phyloP scores from a whole-genome alignment of 1,140 invertebrate genomes.

The Drosophila littoralis region DNA sequence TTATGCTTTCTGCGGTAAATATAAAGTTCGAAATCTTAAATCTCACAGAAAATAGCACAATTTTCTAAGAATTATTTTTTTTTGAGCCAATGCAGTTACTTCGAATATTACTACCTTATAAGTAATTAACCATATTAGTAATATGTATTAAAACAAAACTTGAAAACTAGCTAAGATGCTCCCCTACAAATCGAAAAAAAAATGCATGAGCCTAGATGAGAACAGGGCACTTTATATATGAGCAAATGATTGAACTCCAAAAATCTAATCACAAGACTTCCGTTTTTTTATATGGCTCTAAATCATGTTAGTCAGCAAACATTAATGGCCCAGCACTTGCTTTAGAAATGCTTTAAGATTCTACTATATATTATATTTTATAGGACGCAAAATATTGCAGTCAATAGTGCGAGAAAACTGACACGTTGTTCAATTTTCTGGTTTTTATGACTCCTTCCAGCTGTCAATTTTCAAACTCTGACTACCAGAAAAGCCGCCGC shows the following conservation, averaged over 20 bases:
- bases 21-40: too few species aligned
- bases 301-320: neutral
- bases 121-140: too few species aligned
- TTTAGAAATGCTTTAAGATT: neutral
- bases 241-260: neutral
- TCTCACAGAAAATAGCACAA: too few species aligned
- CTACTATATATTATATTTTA: neutral
- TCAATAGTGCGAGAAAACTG: neutral
- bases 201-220: too few species aligned
- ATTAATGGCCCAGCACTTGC: neutral
- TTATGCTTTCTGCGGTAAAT: too few species aligned
- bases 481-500: slow-evolving; percentile 8
- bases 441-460: slow-evolving; percentile 16
- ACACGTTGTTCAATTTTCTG: neutral
- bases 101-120: too few species aligned
- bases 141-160: too few species aligned
- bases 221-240: neutral
- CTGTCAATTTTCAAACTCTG: slow-evolving; percentile 11
- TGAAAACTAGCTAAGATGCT: too few species aligned
- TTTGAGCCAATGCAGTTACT: too few species aligned
- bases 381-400: neutral
- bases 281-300: neutral
- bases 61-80: too few species aligned
- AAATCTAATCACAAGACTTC: neutral
- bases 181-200: too few species aligned